A percentile compares a stretch with the other conserved stretches of the same genome.
Evolutionary conservation across 2,113 vertebrate genomes (phyloP).

Genomic region (Phaethornis superciliosus): DNA sequence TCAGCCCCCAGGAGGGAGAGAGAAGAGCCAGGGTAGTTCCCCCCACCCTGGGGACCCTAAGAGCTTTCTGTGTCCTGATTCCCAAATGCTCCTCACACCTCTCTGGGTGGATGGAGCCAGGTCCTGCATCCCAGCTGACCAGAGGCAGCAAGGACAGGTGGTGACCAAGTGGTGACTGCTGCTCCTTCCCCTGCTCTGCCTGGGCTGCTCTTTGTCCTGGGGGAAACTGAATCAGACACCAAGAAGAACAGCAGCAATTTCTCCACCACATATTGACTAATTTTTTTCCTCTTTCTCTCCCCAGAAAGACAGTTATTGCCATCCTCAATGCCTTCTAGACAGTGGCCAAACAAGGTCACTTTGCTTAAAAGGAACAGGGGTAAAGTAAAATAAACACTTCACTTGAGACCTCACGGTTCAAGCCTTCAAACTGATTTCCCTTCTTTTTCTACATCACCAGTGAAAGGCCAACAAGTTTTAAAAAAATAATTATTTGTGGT

Average conservation of each 20-base stretch:
- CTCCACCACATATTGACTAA: conserved; percentile 32
- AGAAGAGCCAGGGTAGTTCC: rapidly evolving
- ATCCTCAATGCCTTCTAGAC: not conserved
- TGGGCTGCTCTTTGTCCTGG: not conserved
- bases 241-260: conserved; percentile 48
- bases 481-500: not conserved
- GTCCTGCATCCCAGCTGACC: too few relatives aligned
- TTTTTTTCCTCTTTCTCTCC: not conserved
- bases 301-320: conserved; percentile 13
- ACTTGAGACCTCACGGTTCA: not conserved
- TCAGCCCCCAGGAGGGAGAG: not conserved
- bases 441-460: not conserved
- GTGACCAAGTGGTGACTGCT: not conserved
- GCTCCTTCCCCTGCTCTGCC: not conserved
- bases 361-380: not conserved
- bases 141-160: not conserved
- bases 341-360: conserved; percentile 4
- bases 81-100: not conserved
- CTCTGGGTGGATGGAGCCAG: not conserved
- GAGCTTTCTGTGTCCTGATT: not conserved
- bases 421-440: not conserved
- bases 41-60: not conserved
- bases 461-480: not conserved
- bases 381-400: conserved; percentile 10
- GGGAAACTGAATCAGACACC: not conserved